A percentile compares a stretch with the other conserved stretches of the same genome.
Evolutionary conservation across 1,140 invertebrate species (phyloP).

Genomic region (Solenopsis fugax): DNA sequence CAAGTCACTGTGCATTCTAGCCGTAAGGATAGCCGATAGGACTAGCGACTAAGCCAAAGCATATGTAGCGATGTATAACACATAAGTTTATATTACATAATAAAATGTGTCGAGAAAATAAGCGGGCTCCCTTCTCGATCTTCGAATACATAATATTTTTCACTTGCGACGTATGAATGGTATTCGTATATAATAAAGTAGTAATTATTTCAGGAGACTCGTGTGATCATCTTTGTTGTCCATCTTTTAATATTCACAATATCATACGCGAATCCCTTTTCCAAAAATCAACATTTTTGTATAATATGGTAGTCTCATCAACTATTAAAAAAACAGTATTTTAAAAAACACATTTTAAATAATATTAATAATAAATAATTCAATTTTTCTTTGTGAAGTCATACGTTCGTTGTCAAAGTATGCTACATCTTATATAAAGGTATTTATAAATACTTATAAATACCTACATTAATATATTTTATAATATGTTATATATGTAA

Average conservation of each 20-base stretch:
- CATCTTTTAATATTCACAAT: not conserved
- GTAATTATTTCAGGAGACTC: constrained; percentile 70
- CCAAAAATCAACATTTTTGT: not conserved
- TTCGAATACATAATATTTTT: constrained; percentile 75
- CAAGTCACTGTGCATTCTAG: constrained; percentile 84
- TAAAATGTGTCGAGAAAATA: constrained; percentile 84
- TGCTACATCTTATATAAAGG: not conserved
- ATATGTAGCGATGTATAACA: constrained; percentile 85
- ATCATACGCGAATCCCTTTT: not conserved
- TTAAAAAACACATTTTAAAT: not conserved
- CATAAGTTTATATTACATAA: constrained; percentile 86
- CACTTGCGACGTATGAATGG: constrained; percentile 75
- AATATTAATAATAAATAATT: constrained; percentile 31
- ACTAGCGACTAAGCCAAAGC: constrained; percentile 81
- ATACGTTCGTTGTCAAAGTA: not conserved
- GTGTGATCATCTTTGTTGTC: constrained; percentile 42
- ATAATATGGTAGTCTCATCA: not conserved
- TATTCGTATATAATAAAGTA: constrained; percentile 75
- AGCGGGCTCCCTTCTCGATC: constrained; percentile 66
- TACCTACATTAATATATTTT: not conserved
- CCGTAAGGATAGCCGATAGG: constrained; percentile 82
- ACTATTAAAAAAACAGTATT: not conserved
- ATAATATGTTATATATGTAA: not conserved
- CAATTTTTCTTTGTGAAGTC: not conserved
- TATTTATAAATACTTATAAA: too few relatives aligned